Conservation (phyloP, 2,888 invertebrate genomes). For the Meandrusa payeni region DNA sequence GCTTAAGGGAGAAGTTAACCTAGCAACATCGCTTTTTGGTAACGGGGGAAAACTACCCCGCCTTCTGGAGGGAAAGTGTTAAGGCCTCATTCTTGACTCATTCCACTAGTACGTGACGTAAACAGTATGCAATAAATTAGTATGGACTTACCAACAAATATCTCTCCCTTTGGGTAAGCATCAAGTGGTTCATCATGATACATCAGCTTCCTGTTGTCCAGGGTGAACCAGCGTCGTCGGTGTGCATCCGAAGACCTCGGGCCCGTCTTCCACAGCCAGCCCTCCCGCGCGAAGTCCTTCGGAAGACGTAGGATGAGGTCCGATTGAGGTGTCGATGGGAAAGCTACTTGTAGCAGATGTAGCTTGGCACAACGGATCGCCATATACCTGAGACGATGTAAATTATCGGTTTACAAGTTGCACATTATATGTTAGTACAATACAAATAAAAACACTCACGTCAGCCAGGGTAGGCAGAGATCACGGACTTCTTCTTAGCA, state of each 20-base stretch:
- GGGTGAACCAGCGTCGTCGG: slow-evolving; percentile 92
- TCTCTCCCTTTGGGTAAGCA: slow-evolving; percentile 94
- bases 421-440: no score
- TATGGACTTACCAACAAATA: slow-evolving; percentile 85
- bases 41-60: no score
- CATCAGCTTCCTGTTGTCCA: slow-evolving; percentile 95
- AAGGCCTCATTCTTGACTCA: no score
- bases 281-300: slow-evolving; percentile 91
- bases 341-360: slow-evolving; percentile 90
- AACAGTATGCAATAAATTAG: not conserved
- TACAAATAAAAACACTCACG: no score
- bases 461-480: no score
- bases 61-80: no score
- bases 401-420: no score
- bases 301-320: slow-evolving; percentile 87
- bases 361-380: slow-evolving; percentile 92
- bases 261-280: slow-evolving; percentile 94
- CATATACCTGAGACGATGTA: slow-evolving; percentile 86
- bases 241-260: slow-evolving; percentile 90
- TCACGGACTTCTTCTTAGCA: no score
- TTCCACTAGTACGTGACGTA: no score
- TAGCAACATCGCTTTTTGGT: no score
- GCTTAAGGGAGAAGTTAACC: no score
- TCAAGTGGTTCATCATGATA: slow-evolving; percentile 94
- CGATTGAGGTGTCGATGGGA: slow-evolving; percentile 87